These are phyloP conservation scores for Pachycephala philippinensis DNA, from an alignment of 2,113 vertebrate species.

Conservation along the genomic window DNA sequence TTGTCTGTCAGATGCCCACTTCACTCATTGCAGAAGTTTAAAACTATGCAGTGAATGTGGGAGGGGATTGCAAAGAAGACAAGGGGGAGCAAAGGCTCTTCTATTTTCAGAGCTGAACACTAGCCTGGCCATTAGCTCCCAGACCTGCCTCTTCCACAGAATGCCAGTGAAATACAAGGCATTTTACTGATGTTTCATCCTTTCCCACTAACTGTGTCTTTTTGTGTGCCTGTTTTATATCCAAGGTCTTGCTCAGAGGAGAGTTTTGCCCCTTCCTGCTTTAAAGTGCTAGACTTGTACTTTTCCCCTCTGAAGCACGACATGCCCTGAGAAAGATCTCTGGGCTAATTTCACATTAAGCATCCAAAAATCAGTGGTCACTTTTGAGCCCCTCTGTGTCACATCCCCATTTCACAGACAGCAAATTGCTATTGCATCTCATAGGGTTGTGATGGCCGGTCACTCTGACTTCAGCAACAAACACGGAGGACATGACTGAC, in stretches of 20 bases:
- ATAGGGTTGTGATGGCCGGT: not conserved
- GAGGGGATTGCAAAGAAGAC: constrained; percentile 17
- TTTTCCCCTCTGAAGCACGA: not conserved
- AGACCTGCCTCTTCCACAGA: not conserved
- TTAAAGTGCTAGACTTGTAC: not conserved
- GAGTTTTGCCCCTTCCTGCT: not conserved
- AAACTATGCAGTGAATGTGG: constrained; percentile 56
- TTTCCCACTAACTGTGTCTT: not conserved
- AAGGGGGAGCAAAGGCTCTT: not conserved
- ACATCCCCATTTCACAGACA: not conserved
- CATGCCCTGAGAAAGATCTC: not conserved
- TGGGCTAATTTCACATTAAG: not conserved
- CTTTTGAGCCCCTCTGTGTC: not conserved
- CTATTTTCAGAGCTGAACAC: constrained; percentile 37
- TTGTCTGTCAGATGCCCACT: constrained; percentile 45
- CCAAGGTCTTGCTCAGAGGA: not conserved
- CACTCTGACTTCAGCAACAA: not conserved
- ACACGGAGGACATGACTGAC: rapidly evolving
- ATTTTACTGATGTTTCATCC: not conserved
- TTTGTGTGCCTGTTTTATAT: not conserved
- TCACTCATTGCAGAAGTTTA: constrained; percentile 45
- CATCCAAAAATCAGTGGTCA: not conserved
- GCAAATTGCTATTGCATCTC: not conserved
- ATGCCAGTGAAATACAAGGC: not conserved
- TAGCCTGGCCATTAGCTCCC: not conserved